Base-by-base conservation (phyloP, 2,797 vertebrate genomes). In the Eurystomus glaucurus region DNA sequence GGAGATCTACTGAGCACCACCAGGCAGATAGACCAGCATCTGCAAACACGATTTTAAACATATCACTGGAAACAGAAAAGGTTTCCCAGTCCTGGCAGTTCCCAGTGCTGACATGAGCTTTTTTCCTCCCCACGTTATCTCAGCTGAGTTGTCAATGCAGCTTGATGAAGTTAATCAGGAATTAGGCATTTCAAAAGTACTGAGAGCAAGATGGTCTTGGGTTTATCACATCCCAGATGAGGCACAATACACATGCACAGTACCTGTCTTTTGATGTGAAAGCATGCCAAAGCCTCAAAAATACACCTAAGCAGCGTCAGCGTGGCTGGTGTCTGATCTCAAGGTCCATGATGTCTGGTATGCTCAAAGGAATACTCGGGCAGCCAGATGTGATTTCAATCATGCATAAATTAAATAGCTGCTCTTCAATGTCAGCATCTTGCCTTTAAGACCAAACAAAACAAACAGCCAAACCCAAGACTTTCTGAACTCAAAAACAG, bases 1-100 rank as follows among this genome's bases (percentile, higher is more conserved):
- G 0, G 0, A 43, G 70, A 10, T 61, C 39, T 69, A 33, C n/a
- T 1, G 18, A n/a, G 61, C 3, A 3, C 54, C 2, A 1, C 48
- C 45, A 37, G 57, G 58, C 72, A 75, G 48, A 28, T 2, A 52
- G 80, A 61, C n/a, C 48, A 69, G 79, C 39, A 46, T 16, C 79
- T 55, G 28, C 57, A 93, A 79, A 71, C 51, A 71, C 1, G 3
- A 20, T 18, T 69, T 26, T 57, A 22, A 81, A 91, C 86, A 51
- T 26, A 11, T 41, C 87, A 46, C 9, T 55, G 81, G 55, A 46
- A 90, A 83, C 15, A 29, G 57, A 66, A 77, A 71, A 83, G 35
- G 35, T 72, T 84, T 74, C 69, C 64, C 29, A 66, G 61, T 45
- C n/a, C 22, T 3, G 5, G 71, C 41, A 45, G 41, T 58, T 81